These are phyloP conservation scores for Drosophila trapezifrons DNA, from an alignment of 1,140 invertebrate species.

Conservation along the genomic window DNA sequence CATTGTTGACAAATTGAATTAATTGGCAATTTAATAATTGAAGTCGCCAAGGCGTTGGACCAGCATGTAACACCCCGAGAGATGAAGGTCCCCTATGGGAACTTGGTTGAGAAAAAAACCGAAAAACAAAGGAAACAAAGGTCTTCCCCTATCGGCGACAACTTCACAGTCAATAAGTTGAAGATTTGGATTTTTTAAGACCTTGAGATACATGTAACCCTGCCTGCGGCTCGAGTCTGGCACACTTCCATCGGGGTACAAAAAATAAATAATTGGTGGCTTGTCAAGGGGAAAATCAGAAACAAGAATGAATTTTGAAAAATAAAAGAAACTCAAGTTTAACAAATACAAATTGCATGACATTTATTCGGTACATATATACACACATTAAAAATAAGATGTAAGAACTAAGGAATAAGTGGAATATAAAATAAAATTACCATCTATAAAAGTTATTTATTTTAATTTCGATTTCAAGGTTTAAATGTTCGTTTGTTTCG, in stretches of 20 bases:
- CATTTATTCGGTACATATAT: slow-evolving; percentile 66
- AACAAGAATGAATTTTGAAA: slow-evolving; percentile 18
- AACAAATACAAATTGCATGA: slow-evolving; percentile 62
- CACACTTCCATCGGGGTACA: slow-evolving; percentile 52
- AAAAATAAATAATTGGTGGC: slow-evolving; percentile 16
- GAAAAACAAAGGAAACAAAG: slow-evolving; percentile 30
- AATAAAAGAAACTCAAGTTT: slow-evolving; percentile 51
- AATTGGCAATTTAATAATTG: slow-evolving; percentile 73
- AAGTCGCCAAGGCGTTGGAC: slow-evolving; percentile 55
- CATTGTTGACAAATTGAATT: slow-evolving; percentile 79
- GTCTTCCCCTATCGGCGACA: slow-evolving; percentile 58
- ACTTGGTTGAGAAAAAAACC: slow-evolving; percentile 29
- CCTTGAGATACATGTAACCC: slow-evolving; percentile 5
- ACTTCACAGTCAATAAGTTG: slow-evolving; percentile 64
- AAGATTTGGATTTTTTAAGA: slow-evolving; percentile 33
- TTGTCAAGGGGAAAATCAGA: slow-evolving; percentile 17
- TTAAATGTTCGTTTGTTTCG: slow-evolving; percentile 19
- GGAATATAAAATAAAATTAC: slow-evolving; percentile 58
- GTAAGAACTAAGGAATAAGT: slow-evolving; percentile 58
- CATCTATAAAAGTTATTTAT: slow-evolving; percentile 37
- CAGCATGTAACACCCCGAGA: slow-evolving; percentile 54
- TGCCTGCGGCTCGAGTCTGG: slow-evolving; percentile 34
- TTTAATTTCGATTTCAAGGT: slow-evolving; percentile 22
- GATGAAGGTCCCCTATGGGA: slow-evolving; percentile 54
- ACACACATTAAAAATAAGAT: slow-evolving; percentile 57